A percentile compares a stretch with the other conserved stretches of the same genome.
phyloP scores from a whole-genome alignment of 2,797 vertebrate species.

The Lithobates sylvaticus region DNA sequence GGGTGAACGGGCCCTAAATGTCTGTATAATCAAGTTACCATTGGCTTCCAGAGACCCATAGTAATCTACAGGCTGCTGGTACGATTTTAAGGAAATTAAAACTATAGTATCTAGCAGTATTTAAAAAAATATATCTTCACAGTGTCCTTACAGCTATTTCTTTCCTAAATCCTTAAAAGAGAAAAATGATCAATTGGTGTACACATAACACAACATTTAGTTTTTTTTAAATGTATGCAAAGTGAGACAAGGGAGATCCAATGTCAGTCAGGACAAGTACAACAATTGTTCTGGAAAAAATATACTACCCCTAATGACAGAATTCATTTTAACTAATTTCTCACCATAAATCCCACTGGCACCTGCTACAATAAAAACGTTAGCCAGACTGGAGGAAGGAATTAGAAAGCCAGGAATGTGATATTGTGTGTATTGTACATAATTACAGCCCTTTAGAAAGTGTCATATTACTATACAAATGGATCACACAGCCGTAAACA shows the following conservation, averaged over 20 bases:
- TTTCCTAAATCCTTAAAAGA: not conserved
- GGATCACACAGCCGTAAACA: constrained; percentile 49
- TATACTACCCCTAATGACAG: constrained; percentile 41
- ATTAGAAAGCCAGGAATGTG: constrained; percentile 40
- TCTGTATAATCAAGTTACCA: too few relatives aligned
- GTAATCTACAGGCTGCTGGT: too few relatives aligned
- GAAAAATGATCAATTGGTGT: constrained; percentile 15
- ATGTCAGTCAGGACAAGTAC: constrained; percentile 9
- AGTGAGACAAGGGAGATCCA: constrained; percentile 24
- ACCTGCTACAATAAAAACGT: constrained; percentile 45
- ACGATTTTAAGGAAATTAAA: not conserved
- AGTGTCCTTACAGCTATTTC: not conserved
- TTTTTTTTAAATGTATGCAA: not conserved
- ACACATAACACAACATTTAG: not conserved
- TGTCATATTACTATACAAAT: constrained; percentile 45
- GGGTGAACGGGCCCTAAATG: too few relatives aligned
- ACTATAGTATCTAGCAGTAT: not conserved
- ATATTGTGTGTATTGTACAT: constrained; percentile 41
- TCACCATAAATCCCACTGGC: constrained; percentile 27
- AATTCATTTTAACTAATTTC: constrained; percentile 35
- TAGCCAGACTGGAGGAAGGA: constrained; percentile 48
- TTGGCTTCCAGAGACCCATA: too few relatives aligned
- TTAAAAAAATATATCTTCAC: not conserved
- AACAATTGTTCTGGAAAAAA: constrained; percentile 3
- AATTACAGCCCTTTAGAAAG: constrained; percentile 47